Evolutionary conservation across 2,888 invertebrate species (phyloP).

Genomic region (Lagria hirta): DNA sequence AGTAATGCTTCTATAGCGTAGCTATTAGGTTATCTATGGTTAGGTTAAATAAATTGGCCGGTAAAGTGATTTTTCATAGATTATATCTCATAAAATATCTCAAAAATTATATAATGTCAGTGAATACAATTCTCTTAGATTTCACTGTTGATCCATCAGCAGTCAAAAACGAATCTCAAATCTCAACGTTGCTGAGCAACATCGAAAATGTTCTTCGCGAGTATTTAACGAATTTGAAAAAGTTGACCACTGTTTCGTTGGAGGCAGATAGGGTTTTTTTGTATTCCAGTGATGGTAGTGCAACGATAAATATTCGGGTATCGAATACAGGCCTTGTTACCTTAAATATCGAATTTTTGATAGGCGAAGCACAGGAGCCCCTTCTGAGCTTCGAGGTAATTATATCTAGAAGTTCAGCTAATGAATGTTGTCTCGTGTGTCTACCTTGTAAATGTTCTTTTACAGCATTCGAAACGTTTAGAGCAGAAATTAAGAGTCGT

Average conservation of each 20-base stretch:
- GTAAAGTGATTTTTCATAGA: no score
- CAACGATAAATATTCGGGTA: constrained; percentile 70
- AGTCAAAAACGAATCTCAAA: constrained; percentile 66
- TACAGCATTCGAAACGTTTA: constrained; percentile 72
- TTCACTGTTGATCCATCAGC: constrained; percentile 73
- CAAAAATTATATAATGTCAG: constrained; percentile 75
- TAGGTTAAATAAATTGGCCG: no score
- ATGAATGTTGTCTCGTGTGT: no score
- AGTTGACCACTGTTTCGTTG: constrained; percentile 66
- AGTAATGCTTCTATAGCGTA: no score
- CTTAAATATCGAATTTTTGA: constrained; percentile 80
- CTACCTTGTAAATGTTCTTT: constrained; percentile 44
- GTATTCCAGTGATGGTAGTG: constrained; percentile 69
- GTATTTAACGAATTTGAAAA: constrained; percentile 70
- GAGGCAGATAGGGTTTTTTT: constrained; percentile 72
- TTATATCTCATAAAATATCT: no score
- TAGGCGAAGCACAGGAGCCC: constrained; percentile 72
- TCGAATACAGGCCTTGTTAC: constrained; percentile 77
- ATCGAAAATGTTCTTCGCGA: constrained; percentile 71
- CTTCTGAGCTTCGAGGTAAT: constrained; percentile 77
- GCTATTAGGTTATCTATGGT: no score
- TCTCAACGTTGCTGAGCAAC: constrained; percentile 66
- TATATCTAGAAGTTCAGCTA: no score
- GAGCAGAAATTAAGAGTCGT: constrained; percentile 72
- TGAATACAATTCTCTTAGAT: constrained; percentile 77